Base-by-base conservation (phyloP, 2,888 invertebrate genomes). In the Keiferia lycopersicella region DNA sequence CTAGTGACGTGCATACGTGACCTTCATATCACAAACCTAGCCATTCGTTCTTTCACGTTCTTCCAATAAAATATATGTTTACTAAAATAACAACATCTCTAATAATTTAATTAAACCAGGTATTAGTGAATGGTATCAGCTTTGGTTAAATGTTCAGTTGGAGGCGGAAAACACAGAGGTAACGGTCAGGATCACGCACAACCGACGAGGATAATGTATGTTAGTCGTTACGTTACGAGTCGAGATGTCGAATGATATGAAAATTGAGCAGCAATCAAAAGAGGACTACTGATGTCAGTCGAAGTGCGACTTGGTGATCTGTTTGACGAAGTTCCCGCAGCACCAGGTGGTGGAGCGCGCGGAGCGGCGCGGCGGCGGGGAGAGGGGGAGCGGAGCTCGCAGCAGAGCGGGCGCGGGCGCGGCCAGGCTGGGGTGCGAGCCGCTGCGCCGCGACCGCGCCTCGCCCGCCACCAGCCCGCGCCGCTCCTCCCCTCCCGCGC, bases 281-380 rank as follows among this genome's bases (percentile, higher is more conserved):
- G 62, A 38, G 50, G 58, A 72, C 84, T 83, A 85, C 78, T 82
- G 79, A 73, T 84, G 86, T 89, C 92, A 95, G 87, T 95, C 95
- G 88, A 94, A 93, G 81, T 96, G 95, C 63, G 95, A 94, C 87
- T 95, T 95, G 75, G 94, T 94, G 88, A 96, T 93, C 74, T 96
- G 95, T 85, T 95, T 94, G 82, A 96, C 95, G 88, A 96, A 95
- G 73, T 94, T 94, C 81, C 95, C 96, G 85, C 96, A 96, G 86
- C 96, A 96, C 96, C 96, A 96, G 34, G 94, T 94, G 70, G 94
- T 93, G 66, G 94, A 94, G 73, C 94, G 92, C 51, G 93, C 92
- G 64, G 93, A 93, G 75, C 88, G 88, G 34, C 74, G 81, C 65
- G 75, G 76, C 65, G 73, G 81, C 45, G 70, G 73, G 68, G 68